A percentile compares a stretch with the other conserved stretches of the same genome.
phyloP scores from a whole-genome alignment of 2,113 vertebrate species.

The Prunella fulvescens region DNA sequence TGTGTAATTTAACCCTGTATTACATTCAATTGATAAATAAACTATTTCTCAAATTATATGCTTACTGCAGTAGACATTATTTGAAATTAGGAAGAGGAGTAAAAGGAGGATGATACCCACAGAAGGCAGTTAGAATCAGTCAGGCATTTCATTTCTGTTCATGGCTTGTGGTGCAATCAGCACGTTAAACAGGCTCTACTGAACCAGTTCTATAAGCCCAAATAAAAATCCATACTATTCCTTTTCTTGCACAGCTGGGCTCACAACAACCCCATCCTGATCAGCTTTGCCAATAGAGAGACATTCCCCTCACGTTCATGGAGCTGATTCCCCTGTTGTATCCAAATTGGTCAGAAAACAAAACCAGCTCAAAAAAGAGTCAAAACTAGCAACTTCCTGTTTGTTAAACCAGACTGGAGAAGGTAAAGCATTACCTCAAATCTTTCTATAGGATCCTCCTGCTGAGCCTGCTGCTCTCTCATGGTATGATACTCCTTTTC shows the following conservation, averaged over 20 bases:
- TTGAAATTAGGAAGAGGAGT: neutral
- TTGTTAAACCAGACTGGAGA: neutral
- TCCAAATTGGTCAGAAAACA: neutral
- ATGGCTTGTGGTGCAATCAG: neutral
- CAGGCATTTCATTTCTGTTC: neutral
- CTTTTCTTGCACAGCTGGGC: neutral
- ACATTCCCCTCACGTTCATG: neutral
- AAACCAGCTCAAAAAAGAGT: neutral
- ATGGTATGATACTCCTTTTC: conserved; percentile 96
- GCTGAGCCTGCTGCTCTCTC: conserved; percentile 95
- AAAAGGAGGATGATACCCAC: neutral
- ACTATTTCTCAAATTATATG: neutral
- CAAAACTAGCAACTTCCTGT: neutral
- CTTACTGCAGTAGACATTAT: neutral
- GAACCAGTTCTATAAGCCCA: neutral
- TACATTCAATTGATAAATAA: neutral
- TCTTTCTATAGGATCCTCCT: conserved; percentile 95
- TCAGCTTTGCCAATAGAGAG: fast-evolving
- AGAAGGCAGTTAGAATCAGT: neutral
- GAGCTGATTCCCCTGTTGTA: neutral
- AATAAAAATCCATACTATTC: neutral
- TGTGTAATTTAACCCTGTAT: neutral
- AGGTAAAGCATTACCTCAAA: conserved; percentile 82
- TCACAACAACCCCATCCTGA: neutral
- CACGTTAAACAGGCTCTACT: neutral